Evolutionary conservation across 2,113 vertebrate genomes (phyloP).

Genomic region (Helogale parvula): DNA sequence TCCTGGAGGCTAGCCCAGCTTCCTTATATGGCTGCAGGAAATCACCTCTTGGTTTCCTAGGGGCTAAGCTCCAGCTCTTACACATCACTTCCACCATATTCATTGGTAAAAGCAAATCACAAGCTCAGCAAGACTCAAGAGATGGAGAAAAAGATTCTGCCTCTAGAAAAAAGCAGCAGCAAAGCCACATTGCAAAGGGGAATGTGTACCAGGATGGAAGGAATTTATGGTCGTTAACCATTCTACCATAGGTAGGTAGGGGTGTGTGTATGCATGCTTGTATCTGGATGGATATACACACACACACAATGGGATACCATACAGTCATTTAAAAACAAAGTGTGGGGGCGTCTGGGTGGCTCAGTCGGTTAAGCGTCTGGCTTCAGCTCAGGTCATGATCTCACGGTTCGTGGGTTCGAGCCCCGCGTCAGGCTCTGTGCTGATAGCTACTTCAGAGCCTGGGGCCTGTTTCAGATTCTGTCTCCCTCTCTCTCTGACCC

Average conservation of each 20-base stretch:
- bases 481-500: too few relatives aligned
- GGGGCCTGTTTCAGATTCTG: too few relatives aligned
- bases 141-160: not conserved
- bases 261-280: rapidly evolving
- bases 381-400: too few relatives aligned
- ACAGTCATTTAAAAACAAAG: not conserved
- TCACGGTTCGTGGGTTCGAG: too few relatives aligned
- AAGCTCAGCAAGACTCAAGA: not conserved
- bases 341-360: not conserved
- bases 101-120: not conserved
- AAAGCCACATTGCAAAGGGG: not conserved
- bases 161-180: not conserved
- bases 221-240: not conserved
- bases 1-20: not conserved
- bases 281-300: not conserved
- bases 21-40: not conserved
- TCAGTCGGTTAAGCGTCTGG: too few relatives aligned
- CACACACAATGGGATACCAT: not conserved
- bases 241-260: not conserved
- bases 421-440: too few relatives aligned
- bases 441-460: too few relatives aligned
- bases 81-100: not conserved
- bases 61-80: not conserved
- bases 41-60: not conserved
- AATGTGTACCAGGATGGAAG: not conserved